phyloP scores from a whole-genome alignment of 2,113 vertebrate genomes.

The Nothocercus nigrocapillus region DNA sequence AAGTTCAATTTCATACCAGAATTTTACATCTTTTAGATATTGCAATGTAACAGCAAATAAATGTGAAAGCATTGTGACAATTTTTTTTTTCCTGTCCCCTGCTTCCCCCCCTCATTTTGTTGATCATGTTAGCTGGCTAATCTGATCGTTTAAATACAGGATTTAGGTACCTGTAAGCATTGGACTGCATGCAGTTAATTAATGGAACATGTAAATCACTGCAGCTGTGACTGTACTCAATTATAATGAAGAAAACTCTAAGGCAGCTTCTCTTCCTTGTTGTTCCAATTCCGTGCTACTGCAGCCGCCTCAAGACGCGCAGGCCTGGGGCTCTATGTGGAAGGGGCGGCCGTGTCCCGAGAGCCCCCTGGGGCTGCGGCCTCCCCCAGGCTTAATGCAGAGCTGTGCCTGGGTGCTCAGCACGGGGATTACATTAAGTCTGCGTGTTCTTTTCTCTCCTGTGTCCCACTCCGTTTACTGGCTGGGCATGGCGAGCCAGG shows the following conservation, averaged over 20 bases:
- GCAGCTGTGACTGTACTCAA: neutral
- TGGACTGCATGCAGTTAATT: fast-evolving
- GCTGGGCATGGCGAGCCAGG: neutral
- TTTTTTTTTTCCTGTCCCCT: neutral
- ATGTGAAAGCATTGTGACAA: fast-evolving
- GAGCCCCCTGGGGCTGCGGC: neutral
- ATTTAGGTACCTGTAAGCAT: fast-evolving
- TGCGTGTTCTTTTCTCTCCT: constrained; percentile 59
- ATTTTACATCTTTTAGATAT: neutral
- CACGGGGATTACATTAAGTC: constrained; percentile 62
- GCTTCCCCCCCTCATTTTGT: neutral
- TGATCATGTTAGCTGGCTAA: fast-evolving
- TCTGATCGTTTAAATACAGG: neutral
- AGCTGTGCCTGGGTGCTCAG: constrained; percentile 46
- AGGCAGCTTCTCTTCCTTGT: neutral
- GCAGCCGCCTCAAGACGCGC: fast-evolving
- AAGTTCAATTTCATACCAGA: neutral
- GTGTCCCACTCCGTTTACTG: constrained; percentile 1
- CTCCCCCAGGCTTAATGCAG: neutral
- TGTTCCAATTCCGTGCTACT: fast-evolving
- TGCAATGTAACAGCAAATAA: too few relatives aligned
- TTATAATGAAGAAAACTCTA: neutral
- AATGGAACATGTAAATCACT: neutral
- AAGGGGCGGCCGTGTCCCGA: neutral
- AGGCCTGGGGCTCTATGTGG: neutral